A percentile compares a stretch with the other conserved stretches of the same genome.
phyloP scores from a whole-genome alignment of 2,888 invertebrate genomes.

The Macropis europaea region DNA sequence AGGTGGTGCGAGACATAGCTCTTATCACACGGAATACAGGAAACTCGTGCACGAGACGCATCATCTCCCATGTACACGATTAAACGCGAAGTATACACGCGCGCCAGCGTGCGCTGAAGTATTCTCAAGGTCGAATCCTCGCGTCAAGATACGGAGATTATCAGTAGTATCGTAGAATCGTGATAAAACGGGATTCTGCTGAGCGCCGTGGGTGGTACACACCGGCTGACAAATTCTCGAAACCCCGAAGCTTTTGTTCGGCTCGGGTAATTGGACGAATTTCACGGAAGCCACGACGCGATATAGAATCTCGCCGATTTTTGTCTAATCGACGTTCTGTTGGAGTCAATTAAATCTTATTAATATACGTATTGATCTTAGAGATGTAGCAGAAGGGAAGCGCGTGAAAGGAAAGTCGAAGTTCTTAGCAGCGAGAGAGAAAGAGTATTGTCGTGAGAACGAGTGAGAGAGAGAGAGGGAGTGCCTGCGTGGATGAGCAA shows the following conservation, averaged over 20 bases:
- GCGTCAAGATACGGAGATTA: constrained; percentile 26
- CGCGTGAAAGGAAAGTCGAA: constrained; percentile 37
- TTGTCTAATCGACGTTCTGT: constrained; percentile 73
- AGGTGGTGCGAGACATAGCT: background rate
- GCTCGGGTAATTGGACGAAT: too few relatives aligned
- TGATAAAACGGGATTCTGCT: constrained; percentile 19
- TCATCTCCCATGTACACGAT: background rate
- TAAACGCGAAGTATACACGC: background rate
- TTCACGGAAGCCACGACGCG: background rate
- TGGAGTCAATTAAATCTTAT: constrained; percentile 79
- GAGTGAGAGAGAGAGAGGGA: constrained; percentile 37
- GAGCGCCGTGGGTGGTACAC: background rate
- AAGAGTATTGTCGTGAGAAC: constrained; percentile 34
- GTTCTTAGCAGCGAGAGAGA: background rate
- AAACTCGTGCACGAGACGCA: constrained; percentile 4
- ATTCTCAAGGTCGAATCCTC: constrained; percentile 33
- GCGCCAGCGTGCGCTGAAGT: background rate
- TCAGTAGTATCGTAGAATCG: constrained; percentile 45
- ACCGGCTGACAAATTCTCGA: background rate
- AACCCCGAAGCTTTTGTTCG: background rate
- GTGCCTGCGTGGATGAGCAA: background rate
- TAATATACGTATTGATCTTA: constrained; percentile 68
- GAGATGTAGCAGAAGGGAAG: constrained; percentile 25
- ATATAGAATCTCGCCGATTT: constrained; percentile 33
- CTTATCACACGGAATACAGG: too few relatives aligned